Evolutionary conservation across 2,888 invertebrate species (phyloP).

Genomic region (Lydus trimaculatus): DNA sequence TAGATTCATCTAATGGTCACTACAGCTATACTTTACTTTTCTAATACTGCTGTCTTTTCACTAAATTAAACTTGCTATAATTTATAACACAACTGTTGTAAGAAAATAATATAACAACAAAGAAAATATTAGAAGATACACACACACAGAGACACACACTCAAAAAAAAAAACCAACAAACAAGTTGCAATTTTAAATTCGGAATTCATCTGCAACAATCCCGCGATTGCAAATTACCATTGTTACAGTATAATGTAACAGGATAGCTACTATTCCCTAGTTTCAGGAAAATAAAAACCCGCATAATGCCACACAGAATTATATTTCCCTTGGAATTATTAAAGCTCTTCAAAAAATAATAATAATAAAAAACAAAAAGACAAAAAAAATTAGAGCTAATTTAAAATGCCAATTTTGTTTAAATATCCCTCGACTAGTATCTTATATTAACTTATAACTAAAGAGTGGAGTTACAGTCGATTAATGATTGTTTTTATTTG

Average conservation of each 20-base stretch:
- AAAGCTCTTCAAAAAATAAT: slow-evolving; percentile 42
- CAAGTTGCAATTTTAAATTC: slow-evolving; percentile 44
- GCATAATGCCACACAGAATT: slow-evolving; percentile 45
- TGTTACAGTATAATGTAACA: slow-evolving; percentile 48
- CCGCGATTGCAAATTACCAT: slow-evolving; percentile 46
- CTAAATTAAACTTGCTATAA: slow-evolving; percentile 34
- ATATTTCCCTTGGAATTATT: slow-evolving; percentile 47
- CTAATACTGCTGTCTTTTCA: slow-evolving; percentile 5
- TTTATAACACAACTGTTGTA: no score
- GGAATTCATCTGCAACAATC: slow-evolving; percentile 44
- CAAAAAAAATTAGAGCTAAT: slow-evolving; percentile 28
- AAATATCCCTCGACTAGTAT: slow-evolving; percentile 16
- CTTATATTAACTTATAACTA: no score
- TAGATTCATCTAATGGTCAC: neutral
- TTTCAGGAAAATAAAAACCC: slow-evolving; percentile 41
- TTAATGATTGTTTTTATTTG: slow-evolving; percentile 7
- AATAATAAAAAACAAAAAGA: slow-evolving; percentile 38
- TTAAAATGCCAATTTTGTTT: slow-evolving; percentile 41
- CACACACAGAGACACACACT: no score
- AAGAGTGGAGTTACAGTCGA: neutral
- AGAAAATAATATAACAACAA: slow-evolving; percentile 17
- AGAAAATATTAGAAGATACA: neutral
- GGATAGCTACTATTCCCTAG: slow-evolving; percentile 34
- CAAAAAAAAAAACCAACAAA: neutral
- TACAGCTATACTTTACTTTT: neutral